phyloP scores from a whole-genome alignment of 2,888 invertebrate genomes.

The Eristalis tenax region DNA sequence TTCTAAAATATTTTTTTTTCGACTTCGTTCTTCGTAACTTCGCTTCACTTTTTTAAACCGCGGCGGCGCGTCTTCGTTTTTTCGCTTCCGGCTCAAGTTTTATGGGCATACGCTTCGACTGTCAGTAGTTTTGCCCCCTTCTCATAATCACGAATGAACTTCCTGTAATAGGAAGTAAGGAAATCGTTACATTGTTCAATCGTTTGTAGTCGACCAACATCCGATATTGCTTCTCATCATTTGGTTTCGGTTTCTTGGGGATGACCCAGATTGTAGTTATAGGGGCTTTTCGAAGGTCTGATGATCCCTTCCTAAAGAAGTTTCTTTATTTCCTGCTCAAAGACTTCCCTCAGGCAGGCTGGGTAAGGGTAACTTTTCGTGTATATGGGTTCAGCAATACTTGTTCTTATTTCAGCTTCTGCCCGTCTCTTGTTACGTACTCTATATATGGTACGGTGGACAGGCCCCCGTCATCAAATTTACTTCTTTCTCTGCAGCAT shows the following conservation, averaged over 20 bases:
- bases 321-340: conserved; percentile 72
- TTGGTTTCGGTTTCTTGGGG: conserved; percentile 68
- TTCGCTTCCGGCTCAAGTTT: too few relatives aligned
- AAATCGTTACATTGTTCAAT: conserved; percentile 65
- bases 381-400: conserved; percentile 74
- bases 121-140: too few relatives aligned
- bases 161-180: too few relatives aligned
- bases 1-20: too few relatives aligned
- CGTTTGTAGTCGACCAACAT: conserved; percentile 70
- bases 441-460: conserved; percentile 16
- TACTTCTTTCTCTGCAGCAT: too few relatives aligned
- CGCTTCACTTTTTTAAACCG: too few relatives aligned
- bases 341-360: conserved; percentile 75
- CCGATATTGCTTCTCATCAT: conserved; percentile 65
- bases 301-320: conserved; percentile 75
- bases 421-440: background rate
- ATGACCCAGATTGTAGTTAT: conserved; percentile 74
- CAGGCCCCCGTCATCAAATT: too few relatives aligned
- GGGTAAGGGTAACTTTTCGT: conserved; percentile 78
- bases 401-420: conserved; percentile 49
- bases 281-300: conserved; percentile 73
- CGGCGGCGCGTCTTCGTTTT: background rate
- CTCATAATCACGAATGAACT: too few relatives aligned
- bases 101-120: too few relatives aligned
- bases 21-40: too few relatives aligned